phyloP scores from a whole-genome alignment of 2,888 invertebrate genomes.

The Gortyna flavago region DNA sequence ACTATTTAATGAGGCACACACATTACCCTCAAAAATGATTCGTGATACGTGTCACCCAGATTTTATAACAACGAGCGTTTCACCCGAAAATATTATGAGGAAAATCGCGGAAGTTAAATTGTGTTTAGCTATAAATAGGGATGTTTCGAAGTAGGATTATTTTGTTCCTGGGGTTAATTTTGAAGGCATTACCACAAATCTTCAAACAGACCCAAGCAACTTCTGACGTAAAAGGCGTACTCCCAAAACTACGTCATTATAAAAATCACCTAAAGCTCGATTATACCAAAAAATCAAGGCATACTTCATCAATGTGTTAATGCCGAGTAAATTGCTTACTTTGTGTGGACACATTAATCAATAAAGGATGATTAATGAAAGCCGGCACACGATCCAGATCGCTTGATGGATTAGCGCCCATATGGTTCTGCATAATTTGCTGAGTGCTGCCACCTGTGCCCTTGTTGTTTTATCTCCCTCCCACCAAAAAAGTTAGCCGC shows the following conservation, averaged over 20 bases:
- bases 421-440: constrained; percentile 88
- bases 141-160: not conserved
- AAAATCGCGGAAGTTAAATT: constrained; percentile 40
- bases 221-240: not conserved
- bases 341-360: constrained; percentile 88
- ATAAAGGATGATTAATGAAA: constrained; percentile 88
- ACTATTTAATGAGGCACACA: constrained; percentile 80
- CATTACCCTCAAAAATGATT: constrained; percentile 68
- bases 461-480: constrained; percentile 72
- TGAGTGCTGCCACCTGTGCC: constrained; percentile 85
- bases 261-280: constrained; percentile 26
- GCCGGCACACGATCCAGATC: constrained; percentile 83
- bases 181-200: not conserved
- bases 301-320: constrained; percentile 79
- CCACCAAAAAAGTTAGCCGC: constrained; percentile 64
- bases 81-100: constrained; percentile 5
- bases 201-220: not conserved
- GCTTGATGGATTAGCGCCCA: constrained; percentile 89
- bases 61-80: constrained; percentile 43
- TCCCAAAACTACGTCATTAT: not conserved
- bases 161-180: constrained; percentile 1
- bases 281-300: constrained; percentile 76
- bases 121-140: constrained; percentile 22
- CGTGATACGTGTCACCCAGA: constrained; percentile 53
- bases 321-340: constrained; percentile 84